Evolutionary conservation across 1,140 invertebrate genomes (phyloP).

Genomic region (Ceratosolen fusciceps): DNA sequence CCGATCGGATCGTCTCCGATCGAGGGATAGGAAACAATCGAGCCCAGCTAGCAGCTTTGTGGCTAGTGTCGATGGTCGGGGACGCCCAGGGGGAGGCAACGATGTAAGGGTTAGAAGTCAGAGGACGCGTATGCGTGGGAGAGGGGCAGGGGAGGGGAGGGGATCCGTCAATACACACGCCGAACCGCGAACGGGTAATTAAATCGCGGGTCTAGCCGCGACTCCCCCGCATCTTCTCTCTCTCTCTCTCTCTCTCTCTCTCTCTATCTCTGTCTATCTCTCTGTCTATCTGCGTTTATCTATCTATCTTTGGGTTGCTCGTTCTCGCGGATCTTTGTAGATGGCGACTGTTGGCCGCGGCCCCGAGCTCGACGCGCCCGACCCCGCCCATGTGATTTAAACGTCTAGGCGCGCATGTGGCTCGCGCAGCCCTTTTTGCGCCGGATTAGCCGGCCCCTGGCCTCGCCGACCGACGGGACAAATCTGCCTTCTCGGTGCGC

Average conservation of each 20-base stretch:
- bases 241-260: too few species aligned
- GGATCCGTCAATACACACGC: too few species aligned
- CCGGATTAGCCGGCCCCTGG: background rate
- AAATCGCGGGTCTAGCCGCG: background rate
- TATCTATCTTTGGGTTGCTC: too few species aligned
- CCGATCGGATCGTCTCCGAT: slow-evolving; percentile 12
- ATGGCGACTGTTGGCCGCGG: slow-evolving; percentile 28
- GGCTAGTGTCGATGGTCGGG: background rate
- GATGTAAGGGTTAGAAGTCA: too few species aligned
- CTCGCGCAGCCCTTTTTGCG: slow-evolving; percentile 11
- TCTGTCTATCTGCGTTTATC: too few species aligned
- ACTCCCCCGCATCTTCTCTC: background rate
- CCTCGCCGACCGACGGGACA: slow-evolving; percentile 43
- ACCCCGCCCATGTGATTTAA: slow-evolving; percentile 60
- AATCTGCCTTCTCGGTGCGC: slow-evolving; percentile 53
- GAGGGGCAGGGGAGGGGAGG: background rate
- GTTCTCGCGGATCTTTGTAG: background rate
- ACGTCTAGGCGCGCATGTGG: slow-evolving; percentile 28
- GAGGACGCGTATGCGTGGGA: too few species aligned
- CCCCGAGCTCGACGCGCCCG: background rate
- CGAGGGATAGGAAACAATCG: background rate
- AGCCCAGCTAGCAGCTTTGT: background rate
- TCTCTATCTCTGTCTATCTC: too few species aligned
- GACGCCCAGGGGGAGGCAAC: too few species aligned
- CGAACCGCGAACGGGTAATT: background rate